phyloP scores from a whole-genome alignment of 2,797 vertebrate genomes.

The Novumbra hubbsi region DNA sequence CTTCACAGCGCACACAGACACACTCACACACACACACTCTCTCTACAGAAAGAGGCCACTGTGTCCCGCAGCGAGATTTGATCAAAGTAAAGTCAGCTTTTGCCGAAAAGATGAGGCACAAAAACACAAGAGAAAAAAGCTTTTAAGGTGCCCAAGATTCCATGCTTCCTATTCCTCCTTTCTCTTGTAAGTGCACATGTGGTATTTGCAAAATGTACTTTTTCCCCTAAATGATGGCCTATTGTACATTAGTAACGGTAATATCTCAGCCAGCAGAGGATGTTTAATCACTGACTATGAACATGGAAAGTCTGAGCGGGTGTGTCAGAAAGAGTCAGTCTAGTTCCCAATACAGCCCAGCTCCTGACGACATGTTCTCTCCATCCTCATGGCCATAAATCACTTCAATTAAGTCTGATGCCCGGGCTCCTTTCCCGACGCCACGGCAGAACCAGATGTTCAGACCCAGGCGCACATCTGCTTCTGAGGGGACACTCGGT shows the following conservation, averaged over 20 bases:
- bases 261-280: neutral
- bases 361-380: neutral
- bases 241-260: neutral
- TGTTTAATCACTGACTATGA: neutral
- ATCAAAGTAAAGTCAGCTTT: neutral
- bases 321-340: neutral
- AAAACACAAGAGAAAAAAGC: neutral
- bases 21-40: conserved; percentile 2
- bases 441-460: conserved; percentile 52
- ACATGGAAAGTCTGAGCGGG: neutral
- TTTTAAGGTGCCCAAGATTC: neutral
- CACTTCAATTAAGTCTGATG: conserved; percentile 45
- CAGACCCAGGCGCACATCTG: conserved; percentile 40
- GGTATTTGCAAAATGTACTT: neutral
- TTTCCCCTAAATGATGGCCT: neutral
- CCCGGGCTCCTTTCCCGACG: conserved; percentile 26
- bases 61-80: neutral
- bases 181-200: neutral
- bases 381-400: conserved; percentile 38
- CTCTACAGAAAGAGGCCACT: neutral
- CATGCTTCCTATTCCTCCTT: neutral
- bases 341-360: conserved; percentile 6
- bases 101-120: no score
- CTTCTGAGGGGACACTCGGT: conserved; percentile 25
- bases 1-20: neutral